These are phyloP conservation scores for Drosophila punjabiensis DNA, from an alignment of 1,140 invertebrate genomes.

Conservation along the genomic window DNA sequence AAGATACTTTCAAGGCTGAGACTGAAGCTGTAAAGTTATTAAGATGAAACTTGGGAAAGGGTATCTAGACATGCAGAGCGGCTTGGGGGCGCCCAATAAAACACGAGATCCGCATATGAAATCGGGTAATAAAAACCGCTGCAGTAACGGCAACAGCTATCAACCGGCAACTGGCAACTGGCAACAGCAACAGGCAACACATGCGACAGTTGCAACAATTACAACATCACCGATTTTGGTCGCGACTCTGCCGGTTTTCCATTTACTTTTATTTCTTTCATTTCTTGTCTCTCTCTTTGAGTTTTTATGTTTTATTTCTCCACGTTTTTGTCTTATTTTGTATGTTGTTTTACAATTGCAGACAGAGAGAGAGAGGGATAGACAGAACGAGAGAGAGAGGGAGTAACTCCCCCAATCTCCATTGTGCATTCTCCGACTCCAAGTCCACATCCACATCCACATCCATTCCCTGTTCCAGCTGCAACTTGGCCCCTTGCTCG, in stretches of 20 bases:
- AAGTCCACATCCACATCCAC: constrained; percentile 28
- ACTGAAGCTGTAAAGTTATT: background rate
- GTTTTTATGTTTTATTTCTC: constrained; percentile 2
- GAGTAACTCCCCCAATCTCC: constrained; percentile 20
- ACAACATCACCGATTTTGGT: constrained; percentile 77
- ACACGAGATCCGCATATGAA: constrained; percentile 37
- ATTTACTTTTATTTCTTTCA: background rate
- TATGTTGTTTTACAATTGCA: constrained; percentile 21
- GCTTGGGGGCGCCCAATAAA: background rate
- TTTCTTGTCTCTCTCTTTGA: constrained; percentile 6
- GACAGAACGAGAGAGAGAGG: background rate
- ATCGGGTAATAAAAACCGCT: constrained; percentile 36
- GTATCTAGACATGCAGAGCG: background rate
- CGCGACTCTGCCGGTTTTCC: constrained; percentile 38
- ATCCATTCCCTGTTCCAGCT: constrained; percentile 41
- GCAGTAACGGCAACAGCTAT: constrained; percentile 23
- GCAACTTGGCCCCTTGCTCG: constrained; percentile 24
- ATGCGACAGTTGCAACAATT: constrained; percentile 71
- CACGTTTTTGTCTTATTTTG: constrained; percentile 1
- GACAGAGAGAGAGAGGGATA: background rate
- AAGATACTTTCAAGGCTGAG: background rate
- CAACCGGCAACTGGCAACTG: constrained; percentile 1
- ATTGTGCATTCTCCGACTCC: constrained; percentile 21
- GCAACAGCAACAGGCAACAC: constrained; percentile 51
- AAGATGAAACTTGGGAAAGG: background rate